Evolutionary conservation across 2,888 invertebrate species (phyloP), one percentile per base, ranked within the genome.

Genomic region (Melikaiella ostensackeni): DNA sequence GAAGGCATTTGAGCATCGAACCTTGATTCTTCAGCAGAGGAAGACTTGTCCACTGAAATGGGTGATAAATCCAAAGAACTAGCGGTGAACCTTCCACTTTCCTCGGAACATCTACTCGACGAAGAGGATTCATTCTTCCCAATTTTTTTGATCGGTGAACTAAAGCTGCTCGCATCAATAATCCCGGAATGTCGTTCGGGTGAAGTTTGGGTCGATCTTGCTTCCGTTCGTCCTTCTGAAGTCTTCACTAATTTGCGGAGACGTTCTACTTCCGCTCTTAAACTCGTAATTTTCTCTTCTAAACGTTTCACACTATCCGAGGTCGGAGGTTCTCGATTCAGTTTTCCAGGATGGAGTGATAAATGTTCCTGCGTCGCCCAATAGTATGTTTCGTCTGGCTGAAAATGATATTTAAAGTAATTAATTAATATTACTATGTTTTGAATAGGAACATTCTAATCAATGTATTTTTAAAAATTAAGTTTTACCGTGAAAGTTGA

Each of bases 351-450:
- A 27, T 38, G 27, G 9, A 46, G 73, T 6, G 73, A 21, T 76
- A 95, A 94, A 70, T 93, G 92, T 91, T 96, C 96, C 82, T 96
- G 95, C 90, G 97, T 96, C 33, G 96, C 94, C 98, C 98, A 98
- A 90, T 95, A 96, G 92, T 98, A 98, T 96, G 97, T 97, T 88
- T 96, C 94, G 92, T 96, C 97, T 79, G 97, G 96, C 98, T 98
- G 92, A 46, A 94, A 92, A 74, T 46, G 0, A 42, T 42, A 42
- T 16, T 42, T 42, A 42, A n/a, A 6, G 1, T 42, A 16, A 42
- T 42, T 42, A 16, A 42, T 42, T 42, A 42, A 6, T 16, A 42
- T 42, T 33, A 7, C 7, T n/a, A n/a, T n/a, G n/a, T n/a, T n/a
- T n/a, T 33, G 33, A 33, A 6, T 33, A 6, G 33, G 7, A 33